Evolutionary conservation across 2,797 vertebrate genomes (phyloP).

Genomic region (Caiman crocodilus): DNA sequence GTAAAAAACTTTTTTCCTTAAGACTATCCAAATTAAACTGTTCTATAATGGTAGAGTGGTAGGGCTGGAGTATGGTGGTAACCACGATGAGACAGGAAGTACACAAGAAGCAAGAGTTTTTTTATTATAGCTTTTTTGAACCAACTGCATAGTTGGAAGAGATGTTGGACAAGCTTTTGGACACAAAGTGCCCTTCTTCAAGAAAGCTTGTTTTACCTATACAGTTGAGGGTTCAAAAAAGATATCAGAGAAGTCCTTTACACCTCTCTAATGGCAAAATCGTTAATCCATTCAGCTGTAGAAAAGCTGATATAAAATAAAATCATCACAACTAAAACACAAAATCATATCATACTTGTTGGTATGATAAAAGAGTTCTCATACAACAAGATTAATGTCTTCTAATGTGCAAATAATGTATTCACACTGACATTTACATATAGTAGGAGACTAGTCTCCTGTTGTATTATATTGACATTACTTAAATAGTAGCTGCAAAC

Average conservation of each 20-base stretch:
- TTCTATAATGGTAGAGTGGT: neutral
- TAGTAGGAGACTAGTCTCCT: conserved; percentile 15
- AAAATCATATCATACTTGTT: neutral
- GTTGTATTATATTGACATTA: neutral
- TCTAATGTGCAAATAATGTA: conserved; percentile 29
- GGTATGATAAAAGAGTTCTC: conserved; percentile 18
- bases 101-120: no score
- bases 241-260: no score
- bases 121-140: no score
- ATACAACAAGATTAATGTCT: conserved; percentile 7
- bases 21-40: conserved; percentile 28
- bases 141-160: no score
- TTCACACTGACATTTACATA: neutral
- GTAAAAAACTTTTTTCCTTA: neutral
- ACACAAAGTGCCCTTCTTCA: no score
- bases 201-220: no score
- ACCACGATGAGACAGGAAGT: no score
- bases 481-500: conserved; percentile 26
- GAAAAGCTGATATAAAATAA: neutral
- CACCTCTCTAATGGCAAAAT: neutral
- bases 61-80: no score
- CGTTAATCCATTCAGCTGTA: conserved; percentile 29
- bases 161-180: no score
- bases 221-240: no score
- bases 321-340: neutral